Evolutionary conservation across 2,113 vertebrate genomes (phyloP), one percentile per base, ranked within the genome.

Genomic region (Pelusios castaneus): DNA sequence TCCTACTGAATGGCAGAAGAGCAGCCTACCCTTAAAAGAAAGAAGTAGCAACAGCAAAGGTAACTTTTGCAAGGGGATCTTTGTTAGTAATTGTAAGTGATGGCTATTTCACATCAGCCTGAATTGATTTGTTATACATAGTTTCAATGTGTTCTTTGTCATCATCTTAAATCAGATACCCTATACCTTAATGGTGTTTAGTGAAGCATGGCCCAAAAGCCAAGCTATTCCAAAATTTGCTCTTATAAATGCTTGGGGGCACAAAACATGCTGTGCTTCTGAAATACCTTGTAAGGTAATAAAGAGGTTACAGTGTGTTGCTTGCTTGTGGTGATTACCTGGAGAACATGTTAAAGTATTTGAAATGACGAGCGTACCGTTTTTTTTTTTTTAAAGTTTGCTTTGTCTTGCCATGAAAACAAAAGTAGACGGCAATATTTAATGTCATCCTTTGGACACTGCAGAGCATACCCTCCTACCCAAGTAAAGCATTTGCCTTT

Each of bases 341-440:
- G 84, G 52, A 83, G 86, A 95, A 95, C 79, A 85, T 56, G 83
- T 92, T 4, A 2, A 47, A 89, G 87, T 78, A 80, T 94, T 81
- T 86, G 54, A 51, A 88, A 73, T 79, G 75, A 93, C n/a, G 7
- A 94, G 81, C 31, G 81, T 93, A 51, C 49, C 47, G 84, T 89
- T n/a, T n/a, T n/a, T 97, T 95, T 96, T 94, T 91, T 97, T 95
- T 96, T 93, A 89, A 81, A 94, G 85, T 95, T 97, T 85, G 79
- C 31, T 38, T 79, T 54, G 27, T 81, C 90, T 95, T 95, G 84
- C 92, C 89, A 81, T 93, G 91, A 92, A 95, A 97, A 96, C 95
- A 97, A 97, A 95, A 96, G 96, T 89, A 90, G 94, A 95, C 78
- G 93, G 83, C 94, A 95, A 94, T 92, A 89, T 88, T 82, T 93